Percentiles rank a stretch among this genome's conserved stretches.
phyloP scores from a whole-genome alignment of 2,797 vertebrate genomes.

The Cottoperca gobio region DNA sequence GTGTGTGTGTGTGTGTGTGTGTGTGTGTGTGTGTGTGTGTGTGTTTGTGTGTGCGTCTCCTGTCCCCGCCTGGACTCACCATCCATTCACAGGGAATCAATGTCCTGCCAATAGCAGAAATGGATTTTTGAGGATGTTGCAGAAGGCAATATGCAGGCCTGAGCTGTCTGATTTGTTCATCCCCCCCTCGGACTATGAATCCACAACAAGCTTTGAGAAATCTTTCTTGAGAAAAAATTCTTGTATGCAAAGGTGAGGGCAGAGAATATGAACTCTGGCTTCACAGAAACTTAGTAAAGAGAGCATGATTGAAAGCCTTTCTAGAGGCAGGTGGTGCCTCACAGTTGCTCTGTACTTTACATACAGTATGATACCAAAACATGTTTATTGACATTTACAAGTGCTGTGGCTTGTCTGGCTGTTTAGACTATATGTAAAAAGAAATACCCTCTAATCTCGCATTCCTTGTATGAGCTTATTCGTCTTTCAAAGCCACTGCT shows the following conservation, averaged over 20 bases:
- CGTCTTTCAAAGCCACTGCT: conserved; percentile 1
- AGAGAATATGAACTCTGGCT: conserved; percentile 23
- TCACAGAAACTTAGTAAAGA: conserved; percentile 1
- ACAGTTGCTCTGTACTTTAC: background rate
- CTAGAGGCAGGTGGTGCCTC: background rate
- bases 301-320: conserved; percentile 9
- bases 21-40: background rate
- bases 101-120: conserved; percentile 76
- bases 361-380: background rate
- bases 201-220: conserved; percentile 43
- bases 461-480: conserved; percentile 10
- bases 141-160: conserved; percentile 63
- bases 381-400: conserved; percentile 6
- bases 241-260: conserved; percentile 17
- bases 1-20: conserved; percentile 15
- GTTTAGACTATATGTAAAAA: background rate
- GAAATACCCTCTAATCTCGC: background rate
- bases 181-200: conserved; percentile 48
- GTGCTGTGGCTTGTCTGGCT: background rate
- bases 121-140: conserved; percentile 76
- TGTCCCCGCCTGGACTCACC: conserved; percentile 55
- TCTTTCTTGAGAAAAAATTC: conserved; percentile 38
- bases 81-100: conserved; percentile 77
- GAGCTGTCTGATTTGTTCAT: conserved; percentile 66
- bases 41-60: background rate